Evolutionary conservation across 2,113 vertebrate genomes (phyloP).

Genomic region (Zootoca vivipara): DNA sequence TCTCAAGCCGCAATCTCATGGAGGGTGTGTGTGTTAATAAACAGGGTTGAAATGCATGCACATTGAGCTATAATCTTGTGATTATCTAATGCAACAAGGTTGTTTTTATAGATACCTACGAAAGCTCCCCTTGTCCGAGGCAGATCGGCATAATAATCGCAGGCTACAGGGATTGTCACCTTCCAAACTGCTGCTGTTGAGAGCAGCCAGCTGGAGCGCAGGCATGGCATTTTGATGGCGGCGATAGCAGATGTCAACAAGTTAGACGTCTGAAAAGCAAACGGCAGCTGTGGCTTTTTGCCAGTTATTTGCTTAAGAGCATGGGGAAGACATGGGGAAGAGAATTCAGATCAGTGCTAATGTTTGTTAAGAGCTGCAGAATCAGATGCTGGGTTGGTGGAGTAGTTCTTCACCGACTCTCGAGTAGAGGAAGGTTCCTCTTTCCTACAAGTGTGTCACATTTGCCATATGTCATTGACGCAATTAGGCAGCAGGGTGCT

Average conservation of each 20-base stretch:
- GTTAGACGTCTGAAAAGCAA: constrained; percentile 52
- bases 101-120: not conserved
- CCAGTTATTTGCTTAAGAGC: constrained; percentile 26
- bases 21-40: not conserved
- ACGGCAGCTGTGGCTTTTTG: constrained; percentile 34
- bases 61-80: not conserved
- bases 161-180: constrained; percentile 18
- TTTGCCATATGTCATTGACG: constrained; percentile 45
- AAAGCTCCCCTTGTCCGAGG: constrained; percentile 37
- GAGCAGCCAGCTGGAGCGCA: constrained; percentile 57
- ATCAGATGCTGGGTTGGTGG: constrained; percentile 45
- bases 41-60: not conserved
- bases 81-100: constrained; percentile 9
- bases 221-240: constrained; percentile 18
- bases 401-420: constrained; percentile 46
- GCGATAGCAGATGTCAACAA: constrained; percentile 57
- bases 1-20: not conserved
- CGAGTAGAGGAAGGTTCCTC: constrained; percentile 37
- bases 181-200: constrained; percentile 38
- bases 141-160: constrained; percentile 30
- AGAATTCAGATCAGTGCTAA: constrained; percentile 35
- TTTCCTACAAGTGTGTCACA: constrained; percentile 48
- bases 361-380: constrained; percentile 50
- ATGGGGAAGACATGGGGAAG: not conserved
- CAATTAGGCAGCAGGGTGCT: constrained; percentile 33